These are phyloP conservation scores for Nanorana parkeri DNA, from an alignment of 2,113 vertebrate species.

Conservation along the genomic window DNA sequence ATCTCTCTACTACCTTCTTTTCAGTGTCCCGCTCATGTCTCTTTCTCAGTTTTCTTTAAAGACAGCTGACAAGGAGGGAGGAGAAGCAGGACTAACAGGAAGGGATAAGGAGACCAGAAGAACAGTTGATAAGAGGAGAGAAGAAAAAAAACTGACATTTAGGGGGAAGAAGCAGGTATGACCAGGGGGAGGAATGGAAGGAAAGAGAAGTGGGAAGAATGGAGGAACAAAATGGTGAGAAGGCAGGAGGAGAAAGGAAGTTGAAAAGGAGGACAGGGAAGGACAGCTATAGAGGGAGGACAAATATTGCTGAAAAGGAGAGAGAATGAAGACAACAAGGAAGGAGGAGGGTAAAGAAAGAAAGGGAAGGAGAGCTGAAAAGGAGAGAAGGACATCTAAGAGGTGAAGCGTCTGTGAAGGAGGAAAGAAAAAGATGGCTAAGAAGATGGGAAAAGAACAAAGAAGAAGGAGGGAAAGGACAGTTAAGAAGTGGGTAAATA, in stretches of 20 bases:
- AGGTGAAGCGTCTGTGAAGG: too few relatives aligned
- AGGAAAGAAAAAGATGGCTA: neutral
- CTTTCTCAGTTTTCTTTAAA: too few relatives aligned
- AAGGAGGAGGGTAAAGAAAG: neutral
- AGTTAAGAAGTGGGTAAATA: neutral
- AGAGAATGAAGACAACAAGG: too few relatives aligned
- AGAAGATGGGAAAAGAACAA: neutral
- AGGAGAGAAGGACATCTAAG: too few relatives aligned
- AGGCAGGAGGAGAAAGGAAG: neutral
- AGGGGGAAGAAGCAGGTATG: too few relatives aligned
- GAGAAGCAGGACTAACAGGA: too few relatives aligned
- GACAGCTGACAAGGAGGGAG: too few relatives aligned
- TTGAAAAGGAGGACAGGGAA: neutral
- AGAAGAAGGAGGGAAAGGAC: neutral
- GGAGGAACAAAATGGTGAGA: neutral
- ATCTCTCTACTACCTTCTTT: too few relatives aligned
- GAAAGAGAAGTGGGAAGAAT: neutral
- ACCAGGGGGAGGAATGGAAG: neutral
- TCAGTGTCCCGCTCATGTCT: too few relatives aligned
- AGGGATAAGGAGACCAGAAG: neutral
- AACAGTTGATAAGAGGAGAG: neutral
- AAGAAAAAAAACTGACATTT: neutral
- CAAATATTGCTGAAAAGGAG: neutral
- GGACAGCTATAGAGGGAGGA: neutral
- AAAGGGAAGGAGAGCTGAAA: too few relatives aligned